Evolutionary conservation across 2,888 invertebrate species (phyloP).

Genomic region (Nomada fucata): DNA sequence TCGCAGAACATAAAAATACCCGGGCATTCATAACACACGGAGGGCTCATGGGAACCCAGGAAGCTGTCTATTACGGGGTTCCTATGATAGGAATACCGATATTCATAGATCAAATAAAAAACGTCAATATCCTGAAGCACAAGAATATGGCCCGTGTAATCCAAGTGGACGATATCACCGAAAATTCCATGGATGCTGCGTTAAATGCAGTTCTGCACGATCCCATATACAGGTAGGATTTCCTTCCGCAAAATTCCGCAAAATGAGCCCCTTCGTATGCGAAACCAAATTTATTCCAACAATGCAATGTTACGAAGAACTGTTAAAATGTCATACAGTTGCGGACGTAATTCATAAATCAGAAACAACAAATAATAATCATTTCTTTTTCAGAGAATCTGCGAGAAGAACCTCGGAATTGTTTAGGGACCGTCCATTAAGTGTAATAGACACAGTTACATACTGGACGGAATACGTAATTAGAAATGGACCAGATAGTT

Average conservation of each 20-base stretch:
- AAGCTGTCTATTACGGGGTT: constrained; percentile 70
- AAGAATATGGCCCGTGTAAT: constrained; percentile 71
- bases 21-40: constrained; percentile 78
- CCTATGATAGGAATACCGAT: constrained; percentile 74
- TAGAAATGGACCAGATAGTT: constrained; percentile 71
- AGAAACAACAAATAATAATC: not conserved
- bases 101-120: constrained; percentile 70
- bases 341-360: not conserved
- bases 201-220: constrained; percentile 70
- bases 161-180: constrained; percentile 64
- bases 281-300: too few relatives aligned
- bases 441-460: constrained; percentile 69
- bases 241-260: not conserved
- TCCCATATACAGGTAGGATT: constrained; percentile 61
- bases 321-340: not conserved
- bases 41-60: constrained; percentile 72
- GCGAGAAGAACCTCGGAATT: constrained; percentile 52
- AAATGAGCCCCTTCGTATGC: too few relatives aligned
- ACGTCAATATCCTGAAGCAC: constrained; percentile 70
- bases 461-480: constrained; percentile 79
- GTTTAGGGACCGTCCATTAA: constrained; percentile 77
- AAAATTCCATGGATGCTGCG: constrained; percentile 66
- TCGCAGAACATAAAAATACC: constrained; percentile 79
- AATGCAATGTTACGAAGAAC: not conserved
- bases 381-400: constrained; percentile 60